phyloP scores from a whole-genome alignment of 2,888 invertebrate genomes.

The Drosophila paranaensis region DNA sequence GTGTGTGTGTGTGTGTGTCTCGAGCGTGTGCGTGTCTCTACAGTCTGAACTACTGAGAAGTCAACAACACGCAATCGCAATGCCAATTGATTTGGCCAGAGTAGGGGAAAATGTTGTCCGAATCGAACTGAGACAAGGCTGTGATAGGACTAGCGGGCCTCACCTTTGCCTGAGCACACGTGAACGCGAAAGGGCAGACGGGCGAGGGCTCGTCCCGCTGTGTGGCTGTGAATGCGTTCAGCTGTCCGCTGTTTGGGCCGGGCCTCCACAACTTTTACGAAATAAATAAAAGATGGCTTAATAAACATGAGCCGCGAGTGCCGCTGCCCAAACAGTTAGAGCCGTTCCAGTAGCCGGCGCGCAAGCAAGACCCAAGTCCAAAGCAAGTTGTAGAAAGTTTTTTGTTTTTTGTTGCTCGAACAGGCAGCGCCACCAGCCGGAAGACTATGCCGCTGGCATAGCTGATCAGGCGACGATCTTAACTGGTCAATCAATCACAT shows the following conservation, averaged over 20 bases:
- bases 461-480: slow-evolving; percentile 16
- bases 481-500: background rate
- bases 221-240: slow-evolving; percentile 30
- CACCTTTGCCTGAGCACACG: background rate
- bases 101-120: background rate
- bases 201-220: background rate
- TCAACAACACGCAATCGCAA: background rate
- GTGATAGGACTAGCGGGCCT: background rate
- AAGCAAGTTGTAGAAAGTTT: background rate
- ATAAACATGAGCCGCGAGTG: background rate
- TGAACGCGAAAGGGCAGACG: background rate
- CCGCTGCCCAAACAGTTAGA: background rate
- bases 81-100: background rate
- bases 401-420: background rate
- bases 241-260: slow-evolving; percentile 25
- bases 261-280: slow-evolving; percentile 5
- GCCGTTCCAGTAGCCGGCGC: background rate
- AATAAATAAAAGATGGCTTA: slow-evolving; percentile 36
- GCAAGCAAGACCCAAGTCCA: background rate
- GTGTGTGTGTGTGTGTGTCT: background rate
- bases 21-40: background rate
- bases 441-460: slow-evolving; percentile 37
- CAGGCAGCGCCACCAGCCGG: slow-evolving; percentile 16
- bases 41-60: background rate
- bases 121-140: background rate